Evolutionary conservation across 2,797 vertebrate genomes (phyloP), one percentile per base, ranked within the genome.

Genomic region (Pangasius krempfi): DNA sequence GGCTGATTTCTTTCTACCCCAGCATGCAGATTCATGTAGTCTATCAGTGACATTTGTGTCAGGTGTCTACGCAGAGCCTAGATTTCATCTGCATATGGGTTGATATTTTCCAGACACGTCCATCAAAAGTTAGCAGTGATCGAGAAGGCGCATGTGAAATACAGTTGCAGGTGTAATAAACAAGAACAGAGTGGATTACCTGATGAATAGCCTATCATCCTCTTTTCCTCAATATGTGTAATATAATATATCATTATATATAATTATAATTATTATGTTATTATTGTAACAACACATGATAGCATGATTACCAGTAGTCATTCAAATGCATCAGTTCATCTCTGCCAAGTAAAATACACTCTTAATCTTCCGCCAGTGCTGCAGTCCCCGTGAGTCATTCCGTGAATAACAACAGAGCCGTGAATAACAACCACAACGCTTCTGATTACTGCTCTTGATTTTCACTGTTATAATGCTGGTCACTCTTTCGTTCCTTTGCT

Each of bases 391-490:
- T 86, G 72, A 90, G 72, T 84, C 84, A 80, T 73, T 82, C 86
- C 87, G 84, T 76, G 86, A 88, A 90, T 70, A 40, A 50, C 83
- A 91, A 44, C 44, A 68, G 82, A 52, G 62, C 16, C 44, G 47
- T 84, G 44, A 68, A 84, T 52, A 90, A 90, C 84, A 66, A 89
- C 87, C 89, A 81, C 70, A 78, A 76, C 84, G 86, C 73, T 84
- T 90, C 87, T 90, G 88, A 91, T 90, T 89, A 86, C 70, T 86
- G 89, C 86, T 86, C 84, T 89, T 88, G 80, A 89, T 90, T 89
- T 90, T 88, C 22, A 87, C 73, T 86, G 60, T 86, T 68, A 25
- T 87, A 82, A 76, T 54, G n/a, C 78, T 86, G 87, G 88, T 89
- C 86, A 89, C 87, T 90, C 66, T 86, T 72, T 27, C 22, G 62